Evolutionary conservation across 1,140 invertebrate species (phyloP), one percentile per base, ranked within the genome.

Genomic region (Drosophila chauvacae): DNA sequence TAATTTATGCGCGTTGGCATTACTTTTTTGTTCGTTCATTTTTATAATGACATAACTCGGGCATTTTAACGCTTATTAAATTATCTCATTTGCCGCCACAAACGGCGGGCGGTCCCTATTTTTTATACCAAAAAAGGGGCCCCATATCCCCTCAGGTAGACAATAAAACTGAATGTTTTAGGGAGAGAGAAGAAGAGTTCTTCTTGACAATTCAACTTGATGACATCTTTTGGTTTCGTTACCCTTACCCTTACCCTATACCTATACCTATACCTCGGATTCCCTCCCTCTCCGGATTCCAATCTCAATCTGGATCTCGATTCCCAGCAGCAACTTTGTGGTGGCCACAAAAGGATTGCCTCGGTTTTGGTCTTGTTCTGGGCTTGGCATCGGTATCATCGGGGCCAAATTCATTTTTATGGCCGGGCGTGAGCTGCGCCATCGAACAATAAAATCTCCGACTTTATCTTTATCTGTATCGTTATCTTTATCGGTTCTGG

Each of bases 11-110:
- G 47, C 64, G 68, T 4, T 5, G 78, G 78, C 53, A 56, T 56
- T 81, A 80, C 28, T 80, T 90, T 70, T 77, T 90, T 85, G 45
- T 90, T 90, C 68, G 78, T 90, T 85, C 69, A 90, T 91, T 90
- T 83, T 83, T 90, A 92, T 92, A 92, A 92, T 92, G 91, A 92
- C 91, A 92, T 92, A 92, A 92, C 91, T 92, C 91, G 91, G 84
- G 87, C 91, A 92, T 92, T 92, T 92, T 92, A 92, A 92, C 91
- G 91, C 91, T 92, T 92, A 92, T 92, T 92, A 92, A 92, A 92
- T 92, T 92, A 92, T 92, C 91, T 92, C 91, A 92, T 92, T 92
- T 92, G 64, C 74, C 81, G 80, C 80, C 71, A 75, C 70, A 74
- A 86, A 84, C 84, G 70, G 80, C 84, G 84, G 84, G 84, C 84